Percentiles rank a stretch among this genome's conserved stretches.
phyloP scores from a whole-genome alignment of 2,888 invertebrate genomes.

The Steinernema scapterisci region DNA sequence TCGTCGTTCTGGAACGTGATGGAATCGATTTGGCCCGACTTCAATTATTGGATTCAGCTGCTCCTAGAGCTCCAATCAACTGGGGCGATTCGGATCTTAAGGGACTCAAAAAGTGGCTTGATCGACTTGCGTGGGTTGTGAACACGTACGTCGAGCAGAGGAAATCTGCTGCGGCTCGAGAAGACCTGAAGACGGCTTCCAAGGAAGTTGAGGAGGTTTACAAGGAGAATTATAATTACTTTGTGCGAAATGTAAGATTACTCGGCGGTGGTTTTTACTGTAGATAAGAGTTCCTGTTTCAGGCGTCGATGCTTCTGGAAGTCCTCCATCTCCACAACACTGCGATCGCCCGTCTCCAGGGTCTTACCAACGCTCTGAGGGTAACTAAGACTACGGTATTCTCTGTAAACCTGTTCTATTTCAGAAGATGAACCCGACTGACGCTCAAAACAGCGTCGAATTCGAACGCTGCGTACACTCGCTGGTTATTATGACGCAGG shows the following conservation, averaged over 20 bases:
- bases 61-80: conserved; percentile 84
- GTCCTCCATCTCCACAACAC: conserved; percentile 62
- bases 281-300: conserved; percentile 28
- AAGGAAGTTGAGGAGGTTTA: conserved; percentile 43
- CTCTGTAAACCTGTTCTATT: conserved; percentile 34
- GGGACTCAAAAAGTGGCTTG: conserved; percentile 57
- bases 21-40: conserved; percentile 89
- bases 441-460: conserved; percentile 52
- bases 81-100: conserved; percentile 76
- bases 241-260: conserved; percentile 56
- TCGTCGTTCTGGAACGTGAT: conserved; percentile 76
- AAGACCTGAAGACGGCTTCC: neutral
- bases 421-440: conserved; percentile 55
- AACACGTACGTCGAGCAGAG: conserved; percentile 49
- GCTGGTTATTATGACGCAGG: conserved; percentile 63
- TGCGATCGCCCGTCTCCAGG: conserved; percentile 55
- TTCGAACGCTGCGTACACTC: conserved; percentile 59
- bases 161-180: neutral
- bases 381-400: conserved; percentile 37
- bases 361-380: conserved; percentile 56
- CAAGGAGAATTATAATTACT: conserved; percentile 58
- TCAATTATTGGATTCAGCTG: conserved; percentile 84
- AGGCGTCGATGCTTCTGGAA: conserved; percentile 59
- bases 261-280: too few relatives aligned
- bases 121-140: conserved; percentile 53